Conservation (phyloP, 1,140 invertebrate species). For the Periplaneta americana region DNA sequence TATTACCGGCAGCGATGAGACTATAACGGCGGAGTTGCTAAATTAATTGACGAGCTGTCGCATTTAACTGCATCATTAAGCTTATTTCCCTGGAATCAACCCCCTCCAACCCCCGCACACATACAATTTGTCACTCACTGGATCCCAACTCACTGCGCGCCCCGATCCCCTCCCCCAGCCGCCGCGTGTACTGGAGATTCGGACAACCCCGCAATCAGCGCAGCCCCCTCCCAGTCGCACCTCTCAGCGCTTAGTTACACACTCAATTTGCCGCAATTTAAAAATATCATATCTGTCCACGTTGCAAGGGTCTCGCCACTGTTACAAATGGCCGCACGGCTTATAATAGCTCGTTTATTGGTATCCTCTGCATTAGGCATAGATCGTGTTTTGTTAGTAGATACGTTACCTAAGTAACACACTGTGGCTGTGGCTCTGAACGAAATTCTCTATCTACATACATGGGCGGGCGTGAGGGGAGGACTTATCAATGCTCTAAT, state of each 20-base stretch:
- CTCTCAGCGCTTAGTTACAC: background rate
- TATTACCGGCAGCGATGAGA: background rate
- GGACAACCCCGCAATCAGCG: background rate
- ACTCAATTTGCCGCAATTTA: background rate
- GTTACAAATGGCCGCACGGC: background rate
- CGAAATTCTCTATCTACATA: too few species aligned
- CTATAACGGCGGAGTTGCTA: slow-evolving; percentile 8
- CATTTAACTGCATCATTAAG: slow-evolving; percentile 18
- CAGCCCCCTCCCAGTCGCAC: background rate
- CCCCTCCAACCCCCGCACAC: background rate
- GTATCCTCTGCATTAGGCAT: background rate
- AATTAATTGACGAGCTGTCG: slow-evolving; percentile 17
- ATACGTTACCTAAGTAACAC: too few species aligned
- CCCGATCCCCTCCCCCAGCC: background rate
- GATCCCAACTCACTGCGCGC: background rate
- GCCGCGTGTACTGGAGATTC: background rate
- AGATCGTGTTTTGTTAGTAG: too few species aligned
- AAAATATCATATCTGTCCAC: background rate
- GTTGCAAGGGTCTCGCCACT: background rate
- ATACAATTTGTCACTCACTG: slow-evolving; percentile 11
- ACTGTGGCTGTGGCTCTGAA: too few species aligned
- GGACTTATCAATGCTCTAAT: too few species aligned
- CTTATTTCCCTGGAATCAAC: slow-evolving; percentile 15
- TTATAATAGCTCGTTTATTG: background rate
- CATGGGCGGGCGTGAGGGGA: too few species aligned